Conservation (phyloP, 1,140 invertebrate genomes). For the Thaumatotibia leucotreta region DNA sequence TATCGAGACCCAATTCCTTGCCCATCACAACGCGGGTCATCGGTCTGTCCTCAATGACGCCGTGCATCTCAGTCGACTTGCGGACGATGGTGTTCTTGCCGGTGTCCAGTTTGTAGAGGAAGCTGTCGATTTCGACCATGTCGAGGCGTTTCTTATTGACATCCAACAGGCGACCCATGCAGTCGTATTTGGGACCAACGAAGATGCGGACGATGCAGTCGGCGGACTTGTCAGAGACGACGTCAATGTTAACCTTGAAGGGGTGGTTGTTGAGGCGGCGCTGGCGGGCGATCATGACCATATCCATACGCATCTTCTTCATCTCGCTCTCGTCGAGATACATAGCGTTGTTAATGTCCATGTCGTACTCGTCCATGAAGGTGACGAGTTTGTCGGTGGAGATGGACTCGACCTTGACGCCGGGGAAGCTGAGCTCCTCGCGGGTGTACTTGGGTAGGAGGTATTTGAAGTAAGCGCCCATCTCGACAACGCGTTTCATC, state of each 20-base stretch:
- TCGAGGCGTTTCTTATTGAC: slow-evolving; percentile 79
- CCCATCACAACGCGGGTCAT: slow-evolving; percentile 51
- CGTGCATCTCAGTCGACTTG: slow-evolving; percentile 60
- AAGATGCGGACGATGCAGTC: slow-evolving; percentile 78
- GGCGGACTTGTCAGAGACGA: slow-evolving; percentile 76
- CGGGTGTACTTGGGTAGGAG: slow-evolving; percentile 78
- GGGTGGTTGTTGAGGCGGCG: slow-evolving; percentile 77
- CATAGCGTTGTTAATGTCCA: slow-evolving; percentile 82
- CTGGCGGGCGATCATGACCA: slow-evolving; percentile 58
- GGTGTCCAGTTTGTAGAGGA: slow-evolving; percentile 78
- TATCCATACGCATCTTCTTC: slow-evolving; percentile 66
- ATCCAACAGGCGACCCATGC: slow-evolving; percentile 64
- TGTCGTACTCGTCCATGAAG: slow-evolving; percentile 83
- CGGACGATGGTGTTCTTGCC: slow-evolving; percentile 80
- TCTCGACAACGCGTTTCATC: slow-evolving; percentile 75
- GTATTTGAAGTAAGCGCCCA: slow-evolving; percentile 71
- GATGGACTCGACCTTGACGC: slow-evolving; percentile 80
- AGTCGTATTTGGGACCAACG: slow-evolving; percentile 79
- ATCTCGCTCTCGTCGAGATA: slow-evolving; percentile 54
- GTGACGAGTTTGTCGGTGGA: slow-evolving; percentile 81
- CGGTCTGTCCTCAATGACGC: slow-evolving; percentile 51
- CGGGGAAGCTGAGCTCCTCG: slow-evolving; percentile 78
- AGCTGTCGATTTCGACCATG: slow-evolving; percentile 83
- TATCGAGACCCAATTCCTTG: slow-evolving; percentile 63
- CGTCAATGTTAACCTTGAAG: slow-evolving; percentile 77